Evolutionary conservation across 2,888 invertebrate genomes (phyloP), one percentile per base, ranked within the genome.

Genomic region (Barypeithes pellucidus): DNA sequence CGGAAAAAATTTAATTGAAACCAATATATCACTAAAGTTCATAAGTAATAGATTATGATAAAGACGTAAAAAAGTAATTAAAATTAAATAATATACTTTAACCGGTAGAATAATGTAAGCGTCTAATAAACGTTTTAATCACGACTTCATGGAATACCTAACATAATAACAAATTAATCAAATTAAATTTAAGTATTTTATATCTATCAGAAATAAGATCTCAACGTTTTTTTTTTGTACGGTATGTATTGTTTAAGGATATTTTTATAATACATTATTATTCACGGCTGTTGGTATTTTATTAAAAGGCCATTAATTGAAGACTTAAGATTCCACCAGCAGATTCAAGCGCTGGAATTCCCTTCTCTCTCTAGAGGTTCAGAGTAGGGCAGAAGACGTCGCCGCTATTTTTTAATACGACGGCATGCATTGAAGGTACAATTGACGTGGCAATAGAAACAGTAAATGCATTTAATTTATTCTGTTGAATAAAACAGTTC

Each of bases 191-290:
- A 45, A 18, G 8, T 18, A 45, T 45, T 2, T 22, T 20, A 18
- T 22, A 12, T 22, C 22, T 50, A 50, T 50, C 24, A 50, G 12
- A 24, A 24, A 24, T 24, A 52, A 52, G n/a, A 52, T 24, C 52
- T 52, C 8, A 24, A 12, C n/a, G 12, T 14, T 52, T 52, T 52
- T 24, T 52, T n/a, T 12, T 24, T 52, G 52, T 22, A 24, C 22
- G 52, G n/a, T 52, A 20, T 52, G 9, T 52, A 52, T n/a, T 24
- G 22, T 24, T 52, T 24, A 52, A 52, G 12, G 24, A 52, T 24
- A 24, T 52, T 24, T 52, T 52, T 52, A 24, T 14, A 24, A n/a
- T 24, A 20, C 9, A 50, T 50, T 16, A 16, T 50, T 50, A 22
- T 20, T 50, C 50, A 50, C 50, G 50, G 11, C 22, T 14, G 33